phyloP scores from a whole-genome alignment of 1,140 invertebrate species.

The Scaptomyza graminum region DNA sequence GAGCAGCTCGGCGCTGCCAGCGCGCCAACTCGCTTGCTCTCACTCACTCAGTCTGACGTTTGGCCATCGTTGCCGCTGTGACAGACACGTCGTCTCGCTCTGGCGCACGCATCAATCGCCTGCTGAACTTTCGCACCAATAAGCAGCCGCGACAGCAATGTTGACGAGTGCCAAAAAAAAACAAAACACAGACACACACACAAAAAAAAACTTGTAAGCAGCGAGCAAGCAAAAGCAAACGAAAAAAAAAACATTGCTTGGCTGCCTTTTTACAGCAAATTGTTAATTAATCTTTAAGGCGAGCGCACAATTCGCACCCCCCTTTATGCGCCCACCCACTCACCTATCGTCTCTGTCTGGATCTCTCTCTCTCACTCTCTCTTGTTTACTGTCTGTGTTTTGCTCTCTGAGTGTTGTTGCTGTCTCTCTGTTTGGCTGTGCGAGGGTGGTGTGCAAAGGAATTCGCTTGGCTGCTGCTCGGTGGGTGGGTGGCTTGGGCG shows the following conservation, averaged over 20 bases:
- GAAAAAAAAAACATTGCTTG: conserved; percentile 29
- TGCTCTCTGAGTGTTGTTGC: not conserved
- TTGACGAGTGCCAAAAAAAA: conserved; percentile 64
- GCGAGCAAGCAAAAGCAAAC: conserved; percentile 3
- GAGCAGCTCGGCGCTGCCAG: conserved; percentile 19
- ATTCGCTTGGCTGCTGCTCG: not conserved
- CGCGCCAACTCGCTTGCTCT: conserved; percentile 16
- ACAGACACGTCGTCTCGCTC: conserved; percentile 48
- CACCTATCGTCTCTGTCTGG: not conserved
- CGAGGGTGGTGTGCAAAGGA: conserved; percentile 14
- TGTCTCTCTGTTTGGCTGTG: conserved; percentile 19
- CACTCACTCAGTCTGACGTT: not conserved
- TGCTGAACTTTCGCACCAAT: conserved; percentile 73
- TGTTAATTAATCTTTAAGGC: conserved; percentile 78
- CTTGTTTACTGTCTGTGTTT: not conserved
- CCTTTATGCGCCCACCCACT: conserved; percentile 2
- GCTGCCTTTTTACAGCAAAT: conserved; percentile 66
- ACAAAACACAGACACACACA: conserved; percentile 1
- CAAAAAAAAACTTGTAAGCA: conserved; percentile 16
- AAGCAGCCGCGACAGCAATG: conserved; percentile 58
- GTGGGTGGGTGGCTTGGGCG: conserved; percentile 31
- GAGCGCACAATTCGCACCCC: not conserved
- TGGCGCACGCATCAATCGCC: conserved; percentile 56
- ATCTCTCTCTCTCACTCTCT: conserved; percentile 15
- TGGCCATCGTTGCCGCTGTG: conserved; percentile 24